Percentiles rank a stretch among this genome's conserved stretches.
These are phyloP conservation scores for Cyrtonyx montezumae DNA, from an alignment of 2,113 vertebrate genomes.

Conservation along the genomic window DNA sequence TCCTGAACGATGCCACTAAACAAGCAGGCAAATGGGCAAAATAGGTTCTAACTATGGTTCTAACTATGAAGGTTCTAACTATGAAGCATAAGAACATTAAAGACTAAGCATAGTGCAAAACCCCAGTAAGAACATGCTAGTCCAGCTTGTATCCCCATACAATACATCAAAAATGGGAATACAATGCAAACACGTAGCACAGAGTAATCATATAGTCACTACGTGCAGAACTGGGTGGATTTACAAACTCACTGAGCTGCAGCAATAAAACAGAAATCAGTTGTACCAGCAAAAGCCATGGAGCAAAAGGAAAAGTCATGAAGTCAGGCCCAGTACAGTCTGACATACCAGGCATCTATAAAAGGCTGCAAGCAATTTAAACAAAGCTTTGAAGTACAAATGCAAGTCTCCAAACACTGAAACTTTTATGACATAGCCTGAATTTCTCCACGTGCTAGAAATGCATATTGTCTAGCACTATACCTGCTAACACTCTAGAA, in stretches of 20 bases:
- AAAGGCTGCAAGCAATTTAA: not conserved
- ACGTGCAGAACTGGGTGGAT: accelerated
- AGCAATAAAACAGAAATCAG: not conserved
- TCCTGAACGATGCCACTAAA: not conserved
- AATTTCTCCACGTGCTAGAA: not conserved
- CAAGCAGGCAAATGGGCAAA: not conserved
- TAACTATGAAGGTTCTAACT: not conserved
- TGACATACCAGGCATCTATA: not conserved
- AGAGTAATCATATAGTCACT: not conserved
- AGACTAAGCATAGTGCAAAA: not conserved
- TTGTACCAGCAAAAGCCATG: not conserved
- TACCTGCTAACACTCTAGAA: not conserved
- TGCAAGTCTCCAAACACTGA: not conserved
- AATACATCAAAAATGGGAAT: not conserved
- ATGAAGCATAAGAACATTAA: accelerated
- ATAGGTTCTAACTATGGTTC: not conserved
- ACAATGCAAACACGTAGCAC: not conserved
- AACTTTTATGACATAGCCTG: not conserved
- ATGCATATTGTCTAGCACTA: not conserved
- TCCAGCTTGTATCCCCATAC: accelerated
- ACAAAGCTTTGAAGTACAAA: not conserved
- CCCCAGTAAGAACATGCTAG: not conserved
- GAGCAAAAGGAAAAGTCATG: not conserved
- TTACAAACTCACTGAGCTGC: not conserved
- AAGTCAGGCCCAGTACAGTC: not conserved